Percentiles rank a stretch among this genome's conserved stretches.
Conservation (phyloP, 2,888 invertebrate genomes). For the Fragum fragum region DNA sequence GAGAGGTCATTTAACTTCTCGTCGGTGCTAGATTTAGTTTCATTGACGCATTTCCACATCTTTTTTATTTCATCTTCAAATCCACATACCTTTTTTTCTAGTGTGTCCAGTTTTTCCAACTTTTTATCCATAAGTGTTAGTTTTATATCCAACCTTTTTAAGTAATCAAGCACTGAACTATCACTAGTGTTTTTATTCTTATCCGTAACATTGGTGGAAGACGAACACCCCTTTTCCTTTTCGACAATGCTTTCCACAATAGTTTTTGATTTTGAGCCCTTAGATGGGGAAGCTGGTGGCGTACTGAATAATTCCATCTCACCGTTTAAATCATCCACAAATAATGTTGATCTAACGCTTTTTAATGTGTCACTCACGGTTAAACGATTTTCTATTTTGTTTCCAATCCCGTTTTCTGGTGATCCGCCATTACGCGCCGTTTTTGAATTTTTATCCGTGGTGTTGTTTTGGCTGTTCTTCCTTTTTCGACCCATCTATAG, state of each 20-base stretch:
- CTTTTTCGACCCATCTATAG: too few relatives aligned
- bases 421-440: conserved; percentile 8
- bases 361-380: neutral
- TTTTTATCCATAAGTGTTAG: conserved; percentile 1
- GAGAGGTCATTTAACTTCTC: neutral
- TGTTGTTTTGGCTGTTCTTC: too few relatives aligned
- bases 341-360: neutral
- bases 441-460: neutral
- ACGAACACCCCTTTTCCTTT: too few relatives aligned
- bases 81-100: too few relatives aligned
- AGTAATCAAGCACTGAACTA: neutral
- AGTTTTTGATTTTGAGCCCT: neutral
- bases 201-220: too few relatives aligned
- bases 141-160: neutral
- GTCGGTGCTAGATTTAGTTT: neutral
- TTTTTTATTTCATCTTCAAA: too few relatives aligned
- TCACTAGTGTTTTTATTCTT: neutral
- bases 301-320: neutral
- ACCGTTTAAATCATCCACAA: neutral
- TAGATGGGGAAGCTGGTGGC: neutral
- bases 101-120: too few relatives aligned
- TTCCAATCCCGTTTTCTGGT: neutral
- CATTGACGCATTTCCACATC: too few relatives aligned
- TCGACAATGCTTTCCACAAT: too few relatives aligned
- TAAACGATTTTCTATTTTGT: neutral